These are phyloP conservation scores for Salvelinus namaycush DNA, from an alignment of 2,113 vertebrate genomes.

Conservation along the genomic window DNA sequence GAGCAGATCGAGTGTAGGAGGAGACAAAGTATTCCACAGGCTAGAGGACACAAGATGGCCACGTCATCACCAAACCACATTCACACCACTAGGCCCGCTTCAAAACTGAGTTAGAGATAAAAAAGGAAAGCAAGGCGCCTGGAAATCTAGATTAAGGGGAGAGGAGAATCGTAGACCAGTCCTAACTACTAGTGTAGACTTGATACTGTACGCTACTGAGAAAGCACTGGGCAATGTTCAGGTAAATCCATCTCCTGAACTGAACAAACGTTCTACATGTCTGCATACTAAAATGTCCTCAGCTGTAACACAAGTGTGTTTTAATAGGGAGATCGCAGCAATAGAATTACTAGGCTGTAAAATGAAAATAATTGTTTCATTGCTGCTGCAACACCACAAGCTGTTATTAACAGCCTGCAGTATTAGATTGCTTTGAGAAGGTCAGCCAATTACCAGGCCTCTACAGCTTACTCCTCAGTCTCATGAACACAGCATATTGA, in stretches of 20 bases:
- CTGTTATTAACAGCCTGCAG: background rate
- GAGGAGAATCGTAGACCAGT: background rate
- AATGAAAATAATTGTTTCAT: background rate
- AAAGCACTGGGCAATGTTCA: background rate
- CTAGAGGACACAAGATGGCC: background rate
- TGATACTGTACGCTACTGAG: background rate
- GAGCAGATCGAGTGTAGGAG: conserved; percentile 29
- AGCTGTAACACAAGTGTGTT: background rate
- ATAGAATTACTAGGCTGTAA: background rate
- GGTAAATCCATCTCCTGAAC: background rate
- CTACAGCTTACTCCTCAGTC: background rate
- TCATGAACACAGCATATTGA: background rate
- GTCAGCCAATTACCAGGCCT: background rate
- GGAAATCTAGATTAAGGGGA: background rate
- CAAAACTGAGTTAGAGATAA: background rate
- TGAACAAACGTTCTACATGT: background rate
- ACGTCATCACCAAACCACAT: background rate
- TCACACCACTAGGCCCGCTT: background rate
- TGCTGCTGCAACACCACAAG: background rate
- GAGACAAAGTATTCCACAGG: background rate
- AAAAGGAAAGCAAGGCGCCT: conserved; percentile 12
- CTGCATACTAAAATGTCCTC: background rate
- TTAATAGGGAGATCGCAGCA: background rate
- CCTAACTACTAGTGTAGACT: background rate
- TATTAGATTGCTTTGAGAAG: background rate